Conservation (phyloP, 2,888 invertebrate species). For the Tethea ocularis region DNA sequence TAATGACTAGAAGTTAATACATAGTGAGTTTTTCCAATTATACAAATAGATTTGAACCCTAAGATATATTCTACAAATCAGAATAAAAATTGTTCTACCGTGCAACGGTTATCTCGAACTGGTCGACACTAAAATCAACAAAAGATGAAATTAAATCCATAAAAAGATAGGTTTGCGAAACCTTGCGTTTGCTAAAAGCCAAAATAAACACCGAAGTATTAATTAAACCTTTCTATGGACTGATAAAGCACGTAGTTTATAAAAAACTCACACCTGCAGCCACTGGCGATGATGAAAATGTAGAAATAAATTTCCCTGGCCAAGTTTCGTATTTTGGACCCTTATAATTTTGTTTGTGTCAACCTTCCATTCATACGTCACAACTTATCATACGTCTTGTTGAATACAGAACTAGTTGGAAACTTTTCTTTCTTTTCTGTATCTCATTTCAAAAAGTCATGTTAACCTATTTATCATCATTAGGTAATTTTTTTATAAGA, state of each 20-base stretch:
- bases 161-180: slow-evolving; percentile 38
- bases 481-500: too few species aligned
- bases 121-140: slow-evolving; percentile 18
- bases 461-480: too few species aligned
- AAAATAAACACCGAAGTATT: slow-evolving; percentile 57
- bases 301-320: neutral
- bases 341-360: slow-evolving; percentile 6
- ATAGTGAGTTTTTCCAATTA: too few species aligned
- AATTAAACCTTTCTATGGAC: slow-evolving; percentile 53
- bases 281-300: slow-evolving; percentile 4
- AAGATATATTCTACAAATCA: neutral
- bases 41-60: neutral
- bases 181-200: slow-evolving; percentile 45
- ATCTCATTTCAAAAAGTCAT: neutral
- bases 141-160: slow-evolving; percentile 47
- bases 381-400: slow-evolving; percentile 1
- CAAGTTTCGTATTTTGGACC: neutral
- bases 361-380: slow-evolving; percentile 5
- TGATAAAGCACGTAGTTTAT: slow-evolving; percentile 58
- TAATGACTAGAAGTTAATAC: too few species aligned
- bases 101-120: neutral
- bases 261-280: slow-evolving; percentile 34
- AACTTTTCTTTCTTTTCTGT: slow-evolving; percentile 5
- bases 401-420: slow-evolving; percentile 6
- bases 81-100: neutral